Evolutionary conservation across 2,888 invertebrate genomes (phyloP).

Genomic region (Philereme vetulata): DNA sequence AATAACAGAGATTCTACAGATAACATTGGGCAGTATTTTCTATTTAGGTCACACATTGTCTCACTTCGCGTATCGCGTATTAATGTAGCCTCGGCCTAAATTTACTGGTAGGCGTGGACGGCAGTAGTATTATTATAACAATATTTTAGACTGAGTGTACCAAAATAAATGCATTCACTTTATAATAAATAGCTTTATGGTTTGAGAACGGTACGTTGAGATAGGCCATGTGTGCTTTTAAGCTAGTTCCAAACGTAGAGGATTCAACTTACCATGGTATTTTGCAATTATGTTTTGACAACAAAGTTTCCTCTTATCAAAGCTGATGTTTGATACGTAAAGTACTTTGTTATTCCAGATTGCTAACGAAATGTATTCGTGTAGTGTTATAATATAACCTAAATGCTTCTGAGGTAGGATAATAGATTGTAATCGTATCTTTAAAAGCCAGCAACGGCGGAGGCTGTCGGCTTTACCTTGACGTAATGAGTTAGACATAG

Average conservation of each 20-base stretch:
- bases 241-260: neutral
- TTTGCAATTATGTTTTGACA: neutral
- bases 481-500: conserved; percentile 69
- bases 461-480: conserved; percentile 73
- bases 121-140: conserved; percentile 25
- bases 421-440: conserved; percentile 22
- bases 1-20: conserved; percentile 1
- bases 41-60: conserved; percentile 43
- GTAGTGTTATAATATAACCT: conserved; percentile 3
- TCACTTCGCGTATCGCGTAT: conserved; percentile 42
- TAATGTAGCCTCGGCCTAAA: conserved; percentile 44
- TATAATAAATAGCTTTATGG: neutral
- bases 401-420: conserved; percentile 15
- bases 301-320: too few species aligned
- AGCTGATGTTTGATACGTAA: neutral
- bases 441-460: conserved; percentile 42
- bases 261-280: neutral
- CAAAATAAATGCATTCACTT: conserved; percentile 5
- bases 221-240: too few species aligned
- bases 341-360: neutral
- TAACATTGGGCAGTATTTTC: conserved; percentile 24
- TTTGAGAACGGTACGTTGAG: too few species aligned
- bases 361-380: conserved; percentile 3
- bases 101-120: conserved; percentile 37
- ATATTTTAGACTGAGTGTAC: conserved; percentile 10